Base-by-base conservation (phyloP, 2,888 invertebrate genomes). In the Dryadula phaetusa region DNA sequence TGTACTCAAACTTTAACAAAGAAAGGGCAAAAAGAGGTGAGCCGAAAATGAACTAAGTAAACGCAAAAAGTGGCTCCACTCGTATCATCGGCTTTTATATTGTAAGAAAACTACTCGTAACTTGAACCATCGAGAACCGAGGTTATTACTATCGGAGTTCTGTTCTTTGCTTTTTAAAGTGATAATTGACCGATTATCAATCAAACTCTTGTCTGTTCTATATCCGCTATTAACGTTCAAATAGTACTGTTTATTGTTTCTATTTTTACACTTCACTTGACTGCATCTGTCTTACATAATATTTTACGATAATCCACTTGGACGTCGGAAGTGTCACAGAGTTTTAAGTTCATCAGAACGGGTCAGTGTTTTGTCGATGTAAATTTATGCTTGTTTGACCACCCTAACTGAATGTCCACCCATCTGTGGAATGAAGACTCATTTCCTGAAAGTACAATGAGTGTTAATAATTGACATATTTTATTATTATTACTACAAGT, bases 401-500 rank as follows among this genome's bases (percentile, higher is more conserved):
- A 80, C 84, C 85, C 84, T 76, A 78, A 79, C 78, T 76, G 76
- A 75, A 74, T 80, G 80, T 76, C 76, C 82, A 81, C 80, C 79
- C 84, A 86, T 84, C 82, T 84, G 82, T 74, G 84, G 86, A 85
- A 86, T 87, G 88, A 84, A 82, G 78, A 83, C 81, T 85, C 84
- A 87, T 84, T 89, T 90, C 90, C 90, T 87, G 88, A 80, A 82
- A 82, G 78, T 80, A 86, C 88, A 87, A 89, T 89, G 88, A 86
- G 82, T 81, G 79, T 47, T 65, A 47, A 70, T 54, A 53, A 54
- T 63, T 63, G 37, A 44, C 79, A 73, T 49, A 28, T 74, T 76
- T 76, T 76, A 73, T 61, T 53, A 52, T 56, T 49, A 58, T 53
- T 14, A 60, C 16, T 16, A 60, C 42, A 14, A 12, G 6, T 14